phyloP scores from a whole-genome alignment of 2,888 invertebrate genomes.

The Clostera curtula region DNA sequence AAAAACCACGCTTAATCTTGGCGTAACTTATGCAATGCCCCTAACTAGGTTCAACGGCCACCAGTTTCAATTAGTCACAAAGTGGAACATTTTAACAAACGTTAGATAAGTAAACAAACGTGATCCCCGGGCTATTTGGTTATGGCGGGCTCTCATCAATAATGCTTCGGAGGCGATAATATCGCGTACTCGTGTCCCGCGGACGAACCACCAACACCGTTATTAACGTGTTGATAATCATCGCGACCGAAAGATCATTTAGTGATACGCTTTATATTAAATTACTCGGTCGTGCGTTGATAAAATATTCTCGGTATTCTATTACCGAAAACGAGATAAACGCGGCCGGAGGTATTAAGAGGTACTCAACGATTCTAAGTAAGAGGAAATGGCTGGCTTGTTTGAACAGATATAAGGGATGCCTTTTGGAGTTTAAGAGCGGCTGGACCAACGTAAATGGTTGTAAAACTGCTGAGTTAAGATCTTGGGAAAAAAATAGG shows the following conservation, averaged over 20 bases:
- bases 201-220: constrained; percentile 68
- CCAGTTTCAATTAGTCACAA: constrained; percentile 58
- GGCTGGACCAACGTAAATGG: no score
- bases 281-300: constrained; percentile 74
- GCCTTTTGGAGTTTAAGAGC: no score
- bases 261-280: constrained; percentile 75
- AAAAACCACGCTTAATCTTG: no score
- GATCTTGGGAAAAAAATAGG: no score
- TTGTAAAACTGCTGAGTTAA: no score
- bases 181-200: constrained; percentile 68
- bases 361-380: constrained; percentile 13
- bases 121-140: constrained; percentile 69
- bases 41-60: constrained; percentile 48
- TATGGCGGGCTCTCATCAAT: constrained; percentile 68
- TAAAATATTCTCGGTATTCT: constrained; percentile 71
- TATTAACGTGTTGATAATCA: constrained; percentile 68
- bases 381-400: constrained; percentile 1
- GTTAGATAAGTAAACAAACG: constrained; percentile 67
- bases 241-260: constrained; percentile 68
- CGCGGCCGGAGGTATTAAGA: constrained; percentile 56
- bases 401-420: no score
- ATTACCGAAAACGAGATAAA: constrained; percentile 71
- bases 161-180: constrained; percentile 65
- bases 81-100: constrained; percentile 50
- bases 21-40: no score